Base-by-base conservation (phyloP, 2,797 vertebrate genomes). In the Argyrosomus regius region DNA sequence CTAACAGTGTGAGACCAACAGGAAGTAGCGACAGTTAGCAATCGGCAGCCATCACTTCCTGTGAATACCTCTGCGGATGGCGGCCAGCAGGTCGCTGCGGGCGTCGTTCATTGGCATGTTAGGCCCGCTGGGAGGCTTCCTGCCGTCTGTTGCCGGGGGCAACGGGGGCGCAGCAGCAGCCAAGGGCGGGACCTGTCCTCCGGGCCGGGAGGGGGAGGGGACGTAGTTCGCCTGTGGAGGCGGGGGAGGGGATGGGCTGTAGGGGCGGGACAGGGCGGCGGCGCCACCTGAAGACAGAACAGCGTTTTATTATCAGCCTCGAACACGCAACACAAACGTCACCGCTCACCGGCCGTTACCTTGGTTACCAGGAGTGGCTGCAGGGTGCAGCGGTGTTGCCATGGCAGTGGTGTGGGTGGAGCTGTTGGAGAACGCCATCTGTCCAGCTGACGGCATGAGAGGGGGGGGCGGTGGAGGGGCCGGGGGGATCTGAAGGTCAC, bases 61-160 rank as follows among this genome's bases (percentile, higher is more conserved):
- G 13, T 45, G 43, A 45, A 9, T 45, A 97, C 97, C 97, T 94
- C 96, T 94, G 46, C 96, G 96, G 64, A 97, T 97, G 66, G 97
- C 96, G 0, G 96, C 96, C 54, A 97, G 94, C 61, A 97, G 92
- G 89, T 97, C 97, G 7, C 97, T 97, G 63, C 96, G 95, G 52
- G 96, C 96, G 0, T 97, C 96, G 41, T 95, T 97, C 89, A 96
- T 94, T 10, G 96, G 94, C 31, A 96, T 74, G 58, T 92, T 94
- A 0, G 90, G 87, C 81, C 95, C 96, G 5, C 95, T 87, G 0
- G 93, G 66, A 1, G 82, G 85, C 45, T 91, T 90, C 93, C 82
- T 1, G 90, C 81, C 0, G 56, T 91, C 8, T 77, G 88, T 0
- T 49, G 0, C 88, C 48, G 65, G 92, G 91, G 1, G 93, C 87